Evolutionary conservation across 1,140 invertebrate species (phyloP).

Genomic region (Aphaenogaster floridana): DNA sequence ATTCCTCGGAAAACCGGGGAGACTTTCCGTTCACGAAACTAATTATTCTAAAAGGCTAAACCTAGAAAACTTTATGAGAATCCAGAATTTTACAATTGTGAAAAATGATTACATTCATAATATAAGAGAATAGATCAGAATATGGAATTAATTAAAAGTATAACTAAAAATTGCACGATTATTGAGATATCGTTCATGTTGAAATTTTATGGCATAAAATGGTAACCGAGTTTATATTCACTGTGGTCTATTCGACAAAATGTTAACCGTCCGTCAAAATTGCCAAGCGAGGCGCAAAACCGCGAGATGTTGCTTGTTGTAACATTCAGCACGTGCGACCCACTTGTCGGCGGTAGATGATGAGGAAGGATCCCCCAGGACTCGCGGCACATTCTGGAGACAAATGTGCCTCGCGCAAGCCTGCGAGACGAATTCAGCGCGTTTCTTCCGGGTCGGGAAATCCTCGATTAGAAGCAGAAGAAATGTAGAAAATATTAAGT

Average conservation of each 20-base stretch:
- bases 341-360: constrained; percentile 63
- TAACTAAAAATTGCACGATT: not conserved
- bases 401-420: constrained; percentile 56
- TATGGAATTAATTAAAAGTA: not conserved
- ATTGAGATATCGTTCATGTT: not conserved
- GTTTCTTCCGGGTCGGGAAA: constrained; percentile 11
- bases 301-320: constrained; percentile 59
- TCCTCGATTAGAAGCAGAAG: constrained; percentile 23
- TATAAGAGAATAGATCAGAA: not conserved
- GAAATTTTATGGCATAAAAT: not conserved
- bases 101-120: not conserved
- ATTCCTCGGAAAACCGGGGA: not conserved
- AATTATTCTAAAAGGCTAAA: not conserved
- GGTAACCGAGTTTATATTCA: constrained; percentile 44
- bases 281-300: constrained; percentile 58
- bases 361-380: constrained; percentile 57
- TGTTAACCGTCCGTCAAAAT: constrained; percentile 58
- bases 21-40: not conserved
- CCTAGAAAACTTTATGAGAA: not conserved
- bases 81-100: not conserved
- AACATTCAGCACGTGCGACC: constrained; percentile 65
- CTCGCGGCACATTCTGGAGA: constrained; percentile 46
- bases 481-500: not conserved
- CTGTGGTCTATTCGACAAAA: constrained; percentile 39
- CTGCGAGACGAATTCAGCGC: constrained; percentile 46